A percentile compares a stretch with the other conserved stretches of the same genome.
Evolutionary conservation across 2,113 vertebrate species (phyloP).

Genomic region (Brachyhypopomus gauderio): DNA sequence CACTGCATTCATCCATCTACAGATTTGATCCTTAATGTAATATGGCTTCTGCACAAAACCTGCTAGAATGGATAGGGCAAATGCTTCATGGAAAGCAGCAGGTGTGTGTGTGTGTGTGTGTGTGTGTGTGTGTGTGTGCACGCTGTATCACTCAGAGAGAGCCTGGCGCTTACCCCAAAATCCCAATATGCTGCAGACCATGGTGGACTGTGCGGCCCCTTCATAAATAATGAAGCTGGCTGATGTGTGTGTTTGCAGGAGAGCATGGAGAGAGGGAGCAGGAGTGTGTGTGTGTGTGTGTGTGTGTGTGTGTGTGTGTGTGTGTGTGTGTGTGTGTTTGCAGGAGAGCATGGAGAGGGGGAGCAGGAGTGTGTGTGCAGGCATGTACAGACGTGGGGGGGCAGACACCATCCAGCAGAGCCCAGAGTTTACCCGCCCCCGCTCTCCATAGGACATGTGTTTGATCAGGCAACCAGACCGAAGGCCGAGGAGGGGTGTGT

Average conservation of each 20-base stretch:
- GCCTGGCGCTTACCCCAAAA: conserved; percentile 37
- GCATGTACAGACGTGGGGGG: background rate
- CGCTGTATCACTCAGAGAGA: conserved; percentile 1
- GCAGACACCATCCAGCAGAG: background rate
- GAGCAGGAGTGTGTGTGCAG: background rate
- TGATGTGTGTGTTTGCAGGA: conserved; percentile 45
- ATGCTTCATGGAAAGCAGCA: conserved; percentile 41
- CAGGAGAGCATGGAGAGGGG: conserved; percentile 27
- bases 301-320: too few species aligned
- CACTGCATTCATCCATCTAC: background rate
- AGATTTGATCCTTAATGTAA: background rate
- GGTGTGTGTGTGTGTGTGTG: conserved; percentile 3
- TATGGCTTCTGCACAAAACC: background rate
- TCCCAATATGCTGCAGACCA: conserved; percentile 35
- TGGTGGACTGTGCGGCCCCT: conserved; percentile 34
- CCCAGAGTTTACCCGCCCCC: conserved; percentile 11
- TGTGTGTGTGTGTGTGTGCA: conserved; percentile 1
- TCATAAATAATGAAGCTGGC: conserved; percentile 52
- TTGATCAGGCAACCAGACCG: conserved; percentile 6
- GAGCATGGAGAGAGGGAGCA: conserved; percentile 29
- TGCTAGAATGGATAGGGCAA: conserved; percentile 6
- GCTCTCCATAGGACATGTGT: background rate
- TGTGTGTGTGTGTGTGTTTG: conserved; percentile 48
- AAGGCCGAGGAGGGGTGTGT: background rate
- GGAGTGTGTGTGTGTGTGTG: too few species aligned